Evolutionary conservation across 2,888 invertebrate genomes (phyloP), one percentile per base, ranked within the genome.

Genomic region (Drosophila buzzatii): DNA sequence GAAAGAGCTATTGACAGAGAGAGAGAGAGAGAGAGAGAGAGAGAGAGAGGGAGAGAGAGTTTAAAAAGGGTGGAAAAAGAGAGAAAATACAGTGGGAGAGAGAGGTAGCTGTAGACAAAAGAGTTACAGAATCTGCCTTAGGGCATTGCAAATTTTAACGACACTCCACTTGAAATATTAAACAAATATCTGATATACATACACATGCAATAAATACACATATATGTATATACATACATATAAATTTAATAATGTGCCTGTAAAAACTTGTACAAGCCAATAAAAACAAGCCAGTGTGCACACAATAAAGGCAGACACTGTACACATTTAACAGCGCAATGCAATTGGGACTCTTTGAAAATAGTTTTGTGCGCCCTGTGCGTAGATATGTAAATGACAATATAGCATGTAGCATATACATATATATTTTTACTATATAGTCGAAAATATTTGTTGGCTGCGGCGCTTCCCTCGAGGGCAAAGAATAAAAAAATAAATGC

Each of bases 261-360:
- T 52, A 56, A 47, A 68, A 68, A 35, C 60, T 63, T 57, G 59
- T 51, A 62, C 47, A 33, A 37, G 18, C 52, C 64, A 59, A 61
- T 20, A 56, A 74, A 58, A 42, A 65, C 6, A 49, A 3, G 0
- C 3, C 69, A 14, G 41, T 27, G 52, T 44, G 42, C 66, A 73
- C 53, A 71, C 53, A 64, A 61, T 67, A 68, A 52, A 9, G 52
- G 60, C 39, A 39, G 52, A 39, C 35, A 33, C 27, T 18, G 45
- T 56, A 47, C 39, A 44, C 39, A 33, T 33, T 33, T 66, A 55
- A 61, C 20, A 53, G 62, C 20, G 37, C 58, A 55, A 70, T 70
- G 45, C 80, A 70, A 72, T 65, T 69, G 80, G 80, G 80, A 68
- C 52, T 66, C 74, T 85, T 75, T 69, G 63, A 76, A 73, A 85